Percentiles rank a stretch among this genome's conserved stretches.
Evolutionary conservation across 30 jellyfish, hydroid and myxozoan genomes (phyloP).

Genomic region (Clytia hemisphaerica): DNA sequence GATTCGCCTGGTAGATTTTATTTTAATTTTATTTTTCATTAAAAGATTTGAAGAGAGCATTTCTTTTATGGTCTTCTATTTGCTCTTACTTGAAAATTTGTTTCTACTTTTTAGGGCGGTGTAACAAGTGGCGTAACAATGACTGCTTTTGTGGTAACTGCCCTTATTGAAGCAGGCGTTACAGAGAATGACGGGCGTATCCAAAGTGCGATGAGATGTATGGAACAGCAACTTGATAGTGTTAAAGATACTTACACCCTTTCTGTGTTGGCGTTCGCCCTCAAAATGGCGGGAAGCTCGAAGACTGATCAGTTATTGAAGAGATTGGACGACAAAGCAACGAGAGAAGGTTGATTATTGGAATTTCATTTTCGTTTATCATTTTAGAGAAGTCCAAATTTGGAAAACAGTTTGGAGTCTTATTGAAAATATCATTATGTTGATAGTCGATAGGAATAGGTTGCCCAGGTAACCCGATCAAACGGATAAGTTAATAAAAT

Average conservation of each 20-base stretch:
- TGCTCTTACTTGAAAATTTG: background rate
- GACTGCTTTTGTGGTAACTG: constrained; percentile 77
- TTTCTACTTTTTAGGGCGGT: constrained; percentile 58
- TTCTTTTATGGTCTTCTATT: background rate
- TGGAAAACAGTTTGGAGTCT: background rate
- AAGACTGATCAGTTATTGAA: constrained; percentile 25
- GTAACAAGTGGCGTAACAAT: constrained; percentile 64
- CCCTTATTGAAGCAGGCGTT: constrained; percentile 68
- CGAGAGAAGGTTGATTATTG: constrained; percentile 23
- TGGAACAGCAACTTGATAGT: constrained; percentile 29
- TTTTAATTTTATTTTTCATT: background rate
- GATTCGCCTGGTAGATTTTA: too few species aligned
- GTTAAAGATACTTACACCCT: constrained; percentile 58
- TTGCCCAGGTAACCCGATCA: too few species aligned
- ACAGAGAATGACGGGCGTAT: constrained; percentile 25
- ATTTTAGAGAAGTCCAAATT: background rate
- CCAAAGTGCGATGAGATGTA: constrained; percentile 39
- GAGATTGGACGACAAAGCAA: constrained; percentile 31
- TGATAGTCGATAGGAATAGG: too few species aligned
- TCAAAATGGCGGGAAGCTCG: constrained; percentile 57
- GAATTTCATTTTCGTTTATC: background rate
- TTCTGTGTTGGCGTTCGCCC: constrained; percentile 53
- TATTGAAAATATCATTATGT: too few species aligned
- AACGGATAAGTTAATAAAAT: too few species aligned
- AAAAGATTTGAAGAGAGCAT: constrained; percentile 28